These are phyloP conservation scores for Chelon auratus DNA, from an alignment of 2,797 vertebrate species.

Conservation along the genomic window DNA sequence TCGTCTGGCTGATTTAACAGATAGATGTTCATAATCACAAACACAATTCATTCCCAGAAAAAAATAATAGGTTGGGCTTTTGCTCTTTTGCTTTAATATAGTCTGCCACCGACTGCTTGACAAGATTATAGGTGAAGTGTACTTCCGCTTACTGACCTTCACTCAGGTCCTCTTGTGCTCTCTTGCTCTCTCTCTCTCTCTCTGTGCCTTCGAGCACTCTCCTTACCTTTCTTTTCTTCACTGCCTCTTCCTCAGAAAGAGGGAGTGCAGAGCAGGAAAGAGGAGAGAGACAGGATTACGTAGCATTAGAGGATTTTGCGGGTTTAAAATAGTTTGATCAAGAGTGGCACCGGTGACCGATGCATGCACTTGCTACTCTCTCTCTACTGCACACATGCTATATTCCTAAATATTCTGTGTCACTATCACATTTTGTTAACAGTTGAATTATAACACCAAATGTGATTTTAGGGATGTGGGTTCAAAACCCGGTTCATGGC, in stretches of 20 bases:
- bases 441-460: background rate
- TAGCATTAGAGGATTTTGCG: conserved; percentile 75
- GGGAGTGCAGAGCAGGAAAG: conserved; percentile 36
- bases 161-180: conserved; percentile 30
- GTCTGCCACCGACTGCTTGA: conserved; percentile 33
- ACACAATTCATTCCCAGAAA: background rate
- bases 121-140: conserved; percentile 50
- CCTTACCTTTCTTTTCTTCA: conserved; percentile 30
- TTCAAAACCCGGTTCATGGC: background rate
- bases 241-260: conserved; percentile 52
- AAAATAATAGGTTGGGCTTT: background rate
- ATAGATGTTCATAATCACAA: background rate
- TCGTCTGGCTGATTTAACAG: background rate
- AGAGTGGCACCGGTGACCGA: conserved; percentile 36
- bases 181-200: background rate
- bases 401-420: background rate
- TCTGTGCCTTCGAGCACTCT: conserved; percentile 29
- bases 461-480: background rate
- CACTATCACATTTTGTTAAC: background rate
- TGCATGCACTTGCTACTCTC: conserved; percentile 18
- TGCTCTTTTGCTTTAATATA: conserved; percentile 11
- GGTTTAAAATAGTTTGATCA: conserved; percentile 75
- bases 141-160: conserved; percentile 65
- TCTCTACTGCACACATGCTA: conserved; percentile 2
- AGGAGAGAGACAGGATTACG: conserved; percentile 70